Percentiles rank a stretch among this genome's conserved stretches.
Evolutionary conservation across 2,113 vertebrate genomes (phyloP).

Genomic region (Melanostigma gelatinosum): DNA sequence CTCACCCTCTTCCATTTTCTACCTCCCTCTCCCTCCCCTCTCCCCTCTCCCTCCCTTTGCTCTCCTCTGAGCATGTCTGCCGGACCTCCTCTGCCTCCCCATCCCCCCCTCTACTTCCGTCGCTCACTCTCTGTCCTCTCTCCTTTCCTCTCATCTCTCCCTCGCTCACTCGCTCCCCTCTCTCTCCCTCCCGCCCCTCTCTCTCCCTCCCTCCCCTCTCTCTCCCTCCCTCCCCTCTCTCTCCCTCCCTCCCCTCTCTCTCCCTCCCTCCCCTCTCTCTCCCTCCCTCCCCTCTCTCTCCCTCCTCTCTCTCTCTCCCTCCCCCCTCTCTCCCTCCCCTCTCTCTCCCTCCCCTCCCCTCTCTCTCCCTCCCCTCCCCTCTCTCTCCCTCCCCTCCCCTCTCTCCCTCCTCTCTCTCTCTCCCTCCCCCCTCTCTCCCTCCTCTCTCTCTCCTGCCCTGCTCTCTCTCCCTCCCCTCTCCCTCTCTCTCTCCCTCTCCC

Average conservation of each 20-base stretch:
- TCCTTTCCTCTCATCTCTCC: constrained; percentile 43
- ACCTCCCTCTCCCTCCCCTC: neutral
- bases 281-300: neutral
- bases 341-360: constrained; percentile 12
- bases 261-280: constrained; percentile 2
- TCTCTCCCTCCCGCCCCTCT: constrained; percentile 23
- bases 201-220: constrained; percentile 26
- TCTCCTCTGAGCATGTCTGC: constrained; percentile 48
- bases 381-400: constrained; percentile 23
- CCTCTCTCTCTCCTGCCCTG: constrained; percentile 21
- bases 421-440: neutral
- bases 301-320: constrained; percentile 28
- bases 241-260: constrained; percentile 28
- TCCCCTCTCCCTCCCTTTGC: constrained; percentile 27
- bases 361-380: constrained; percentile 16
- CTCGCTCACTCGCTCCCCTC: neutral
- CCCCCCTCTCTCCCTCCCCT: constrained; percentile 70
- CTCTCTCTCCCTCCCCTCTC: constrained; percentile 38
- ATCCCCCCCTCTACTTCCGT: constrained; percentile 9
- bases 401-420: constrained; percentile 2
- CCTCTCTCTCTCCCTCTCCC: constrained; percentile 16
- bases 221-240: constrained; percentile 35
- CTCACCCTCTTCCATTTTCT: constrained; percentile 49
- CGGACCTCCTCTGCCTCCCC: constrained; percentile 57
- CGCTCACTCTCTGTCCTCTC: neutral